Evolutionary conservation across 2,797 vertebrate species (phyloP), one percentile per base, ranked within the genome.

Genomic region (Dryobates pubescens): DNA sequence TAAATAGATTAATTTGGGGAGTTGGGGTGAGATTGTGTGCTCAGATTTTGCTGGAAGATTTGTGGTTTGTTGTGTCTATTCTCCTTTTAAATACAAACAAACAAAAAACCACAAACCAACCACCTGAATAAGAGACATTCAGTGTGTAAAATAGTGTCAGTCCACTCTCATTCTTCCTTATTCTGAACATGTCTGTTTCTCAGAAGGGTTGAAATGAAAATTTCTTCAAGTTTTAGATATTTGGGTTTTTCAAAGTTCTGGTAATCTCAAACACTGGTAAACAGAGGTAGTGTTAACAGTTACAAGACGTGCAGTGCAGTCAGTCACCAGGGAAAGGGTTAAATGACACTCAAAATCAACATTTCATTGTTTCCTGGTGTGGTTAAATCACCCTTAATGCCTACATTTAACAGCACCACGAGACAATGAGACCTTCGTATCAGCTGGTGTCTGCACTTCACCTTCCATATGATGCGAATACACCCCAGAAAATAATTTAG

Each of bases 401-500:
- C 64, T 78, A 24, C 23, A 58, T 83, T 94, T 85, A 86, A 47
- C 22, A 92, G 63, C 34, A 58, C 26, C 70, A 79, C 3, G 4
- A 82, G 67, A 90, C 76, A 79, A 57, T 41, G 62, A 86, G 61
- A 91, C 85, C 77, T 86, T 69, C 76, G 57, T 82, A 85, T 91
- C 74, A 92, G 84, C 71, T 96, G 85, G 83, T 95, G 82, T 94
- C 73, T 94, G 80, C 0, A 1, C 75, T 82, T 96, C 88, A 93
- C 72, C 96, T 95, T 92, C 59, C 70, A 43, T 91, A 78, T 73
- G 94, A 95, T 86, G 41, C 61, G 93, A 95, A 86, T 34, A 63
- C 47, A 77, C 34, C 59, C 94, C 49, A 90, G 90, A 93, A 94
- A 92, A 72, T 53, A 61, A 89, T 92, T 94, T 43, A 87, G 74